Base-by-base conservation (phyloP, 2,888 invertebrate genomes). In the Agelastica alni region DNA sequence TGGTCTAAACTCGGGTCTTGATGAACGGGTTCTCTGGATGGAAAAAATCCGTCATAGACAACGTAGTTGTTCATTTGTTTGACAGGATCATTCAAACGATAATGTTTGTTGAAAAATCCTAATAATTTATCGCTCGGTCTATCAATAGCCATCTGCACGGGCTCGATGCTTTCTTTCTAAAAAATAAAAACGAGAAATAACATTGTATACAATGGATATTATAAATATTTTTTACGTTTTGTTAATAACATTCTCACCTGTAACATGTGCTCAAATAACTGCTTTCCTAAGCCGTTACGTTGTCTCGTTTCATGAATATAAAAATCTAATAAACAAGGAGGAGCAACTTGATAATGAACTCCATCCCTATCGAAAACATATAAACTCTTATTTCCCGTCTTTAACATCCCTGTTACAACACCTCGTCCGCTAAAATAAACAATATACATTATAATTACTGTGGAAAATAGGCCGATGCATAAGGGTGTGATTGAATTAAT, bases 291-390 rank as follows among this genome's bases (percentile, higher is more conserved):
- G 2, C 97, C 97, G 72, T 83, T 83, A 49, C 96, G 85, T 77
- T 96, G 96, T 39, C 85, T 83, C 2, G 88, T 85, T 73, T 88
- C 88, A 69, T 91, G 85, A 16, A 98, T 85, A 77, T 90, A 98
- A 79, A 98, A 97, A 77, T 98, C 97, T 42, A 98, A 82, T 51
- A 97, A 85, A 75, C 96, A 96, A 9, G 92, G 80, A 0, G 95
- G 89, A 61, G 88, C 84, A 53, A 91, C 81, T 75, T 94, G 91
- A 72, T 86, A 87, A 63, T 89, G 86, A 42, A 80, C 78, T 10
- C 87, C 87, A 48, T 79, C 75, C 65, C 83, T 81, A 74, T 93
- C 90, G 73, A 87, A 88, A 45, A 97, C 83, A 79, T 91, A 98
- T 46, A 98, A 80, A 70, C 90, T 89, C 79, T 97, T 97, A 58